These are phyloP conservation scores for Poicephalus meyeri DNA, from an alignment of 2,113 vertebrate genomes.

Conservation along the genomic window DNA sequence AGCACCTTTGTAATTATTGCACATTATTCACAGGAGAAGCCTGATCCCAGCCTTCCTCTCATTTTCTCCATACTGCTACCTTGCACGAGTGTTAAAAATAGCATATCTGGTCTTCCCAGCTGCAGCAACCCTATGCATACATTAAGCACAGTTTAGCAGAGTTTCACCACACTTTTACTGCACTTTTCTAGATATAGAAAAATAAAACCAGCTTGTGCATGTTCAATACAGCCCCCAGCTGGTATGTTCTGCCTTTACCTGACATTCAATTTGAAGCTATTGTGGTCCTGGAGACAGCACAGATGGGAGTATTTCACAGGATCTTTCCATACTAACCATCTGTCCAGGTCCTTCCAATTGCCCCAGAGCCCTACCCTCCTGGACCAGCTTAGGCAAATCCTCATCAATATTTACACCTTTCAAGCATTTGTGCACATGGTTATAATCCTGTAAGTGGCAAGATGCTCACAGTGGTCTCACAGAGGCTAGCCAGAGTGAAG, in stretches of 20 bases:
- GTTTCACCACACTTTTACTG: neutral
- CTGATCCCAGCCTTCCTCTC: neutral
- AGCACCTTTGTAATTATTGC: neutral
- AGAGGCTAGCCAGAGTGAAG: neutral
- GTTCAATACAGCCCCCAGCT: neutral
- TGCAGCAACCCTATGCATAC: neutral
- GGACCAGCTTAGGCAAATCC: neutral
- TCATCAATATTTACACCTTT: neutral
- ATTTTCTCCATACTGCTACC: neutral
- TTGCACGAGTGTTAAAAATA: neutral
- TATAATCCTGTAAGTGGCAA: neutral
- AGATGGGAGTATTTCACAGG: neutral
- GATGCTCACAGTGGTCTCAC: neutral
- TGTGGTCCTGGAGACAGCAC: neutral
- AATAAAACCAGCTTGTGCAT: neutral
- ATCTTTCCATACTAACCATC: neutral
- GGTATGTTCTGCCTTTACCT: slow-evolving; percentile 20
- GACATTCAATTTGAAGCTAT: neutral
- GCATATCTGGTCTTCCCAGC: neutral
- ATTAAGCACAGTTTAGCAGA: neutral
- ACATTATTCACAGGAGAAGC: neutral
- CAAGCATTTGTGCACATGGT: neutral
- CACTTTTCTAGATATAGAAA: neutral
- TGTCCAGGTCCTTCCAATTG: neutral
- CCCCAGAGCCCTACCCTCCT: neutral